Evolutionary conservation across 2,888 invertebrate genomes (phyloP).

Genomic region (Idaea aversata): DNA sequence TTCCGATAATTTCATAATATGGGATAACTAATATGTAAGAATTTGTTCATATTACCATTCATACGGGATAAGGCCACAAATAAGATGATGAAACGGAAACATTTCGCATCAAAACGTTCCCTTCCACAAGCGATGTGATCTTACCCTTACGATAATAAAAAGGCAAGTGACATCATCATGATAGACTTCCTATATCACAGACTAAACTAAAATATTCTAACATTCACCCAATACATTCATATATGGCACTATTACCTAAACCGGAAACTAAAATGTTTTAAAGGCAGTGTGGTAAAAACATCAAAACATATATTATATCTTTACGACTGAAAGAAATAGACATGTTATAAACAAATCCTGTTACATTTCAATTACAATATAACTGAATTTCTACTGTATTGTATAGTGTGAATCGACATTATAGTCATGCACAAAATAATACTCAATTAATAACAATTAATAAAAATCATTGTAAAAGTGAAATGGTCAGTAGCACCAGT

Average conservation of each 20-base stretch:
- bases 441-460: conserved; percentile 72
- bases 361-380: conserved; percentile 79
- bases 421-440: conserved; percentile 69
- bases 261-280: conserved; percentile 52
- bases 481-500: conserved; percentile 69
- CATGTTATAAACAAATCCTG: conserved; percentile 42
- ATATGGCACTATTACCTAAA: conserved; percentile 75
- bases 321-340: conserved; percentile 18
- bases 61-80: background rate
- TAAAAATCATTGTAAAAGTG: conserved; percentile 64
- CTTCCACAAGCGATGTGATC: conserved; percentile 30
- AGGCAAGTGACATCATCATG: conserved; percentile 65
- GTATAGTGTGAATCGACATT: conserved; percentile 55
- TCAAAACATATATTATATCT: conserved; percentile 16
- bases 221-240: conserved; percentile 62
- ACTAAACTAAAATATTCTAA: conserved; percentile 68
- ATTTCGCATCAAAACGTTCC: background rate
- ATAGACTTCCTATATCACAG: conserved; percentile 72
- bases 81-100: background rate
- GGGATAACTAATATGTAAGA: background rate
- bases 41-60: background rate
- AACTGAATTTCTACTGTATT: conserved; percentile 64
- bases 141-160: conserved; percentile 39
- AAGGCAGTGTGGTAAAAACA: conserved; percentile 53
- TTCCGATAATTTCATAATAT: background rate